phyloP scores from a whole-genome alignment of 2,797 vertebrate genomes.

The Brachyalestes nurse region DNA sequence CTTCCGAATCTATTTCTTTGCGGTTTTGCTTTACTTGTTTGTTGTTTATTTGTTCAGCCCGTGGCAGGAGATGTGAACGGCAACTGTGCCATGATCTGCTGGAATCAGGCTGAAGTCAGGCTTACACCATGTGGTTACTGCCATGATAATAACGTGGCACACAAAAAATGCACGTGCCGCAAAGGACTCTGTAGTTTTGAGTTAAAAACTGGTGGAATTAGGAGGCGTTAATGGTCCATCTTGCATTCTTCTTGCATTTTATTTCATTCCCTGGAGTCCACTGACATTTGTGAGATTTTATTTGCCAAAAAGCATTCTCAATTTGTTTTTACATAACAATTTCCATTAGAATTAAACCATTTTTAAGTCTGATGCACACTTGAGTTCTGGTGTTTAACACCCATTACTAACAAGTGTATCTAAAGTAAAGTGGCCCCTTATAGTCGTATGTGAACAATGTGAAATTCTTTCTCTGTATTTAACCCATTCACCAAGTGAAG shows the following conservation, averaged over 20 bases:
- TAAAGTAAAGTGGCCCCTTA: too few relatives aligned
- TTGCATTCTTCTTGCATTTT: not conserved
- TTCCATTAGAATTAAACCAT: too few relatives aligned
- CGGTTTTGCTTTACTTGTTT: constrained; percentile 25
- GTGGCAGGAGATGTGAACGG: constrained; percentile 13
- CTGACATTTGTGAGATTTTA: too few relatives aligned
- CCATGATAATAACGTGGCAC: not conserved
- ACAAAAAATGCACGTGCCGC: not conserved
- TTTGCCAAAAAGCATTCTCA: too few relatives aligned
- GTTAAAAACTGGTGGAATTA: not conserved
- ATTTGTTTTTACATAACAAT: too few relatives aligned
- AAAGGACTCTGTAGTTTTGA: not conserved
- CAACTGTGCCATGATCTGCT: constrained; percentile 4
- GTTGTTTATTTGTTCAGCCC: constrained; percentile 27
- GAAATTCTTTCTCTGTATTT: too few relatives aligned
- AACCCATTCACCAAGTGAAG: too few relatives aligned
- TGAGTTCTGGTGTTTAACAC: too few relatives aligned
- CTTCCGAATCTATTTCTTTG: constrained; percentile 40
- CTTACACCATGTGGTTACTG: not conserved
- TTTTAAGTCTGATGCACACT: too few relatives aligned
- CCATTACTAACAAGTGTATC: too few relatives aligned
- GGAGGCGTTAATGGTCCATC: not conserved
- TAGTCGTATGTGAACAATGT: too few relatives aligned
- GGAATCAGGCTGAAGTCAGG: not conserved
- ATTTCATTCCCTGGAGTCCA: too few relatives aligned